These are phyloP conservation scores for Pelagia noctiluca DNA, from an alignment of 30 jellyfish, hydroid and myxozoan genomes.

Conservation along the genomic window DNA sequence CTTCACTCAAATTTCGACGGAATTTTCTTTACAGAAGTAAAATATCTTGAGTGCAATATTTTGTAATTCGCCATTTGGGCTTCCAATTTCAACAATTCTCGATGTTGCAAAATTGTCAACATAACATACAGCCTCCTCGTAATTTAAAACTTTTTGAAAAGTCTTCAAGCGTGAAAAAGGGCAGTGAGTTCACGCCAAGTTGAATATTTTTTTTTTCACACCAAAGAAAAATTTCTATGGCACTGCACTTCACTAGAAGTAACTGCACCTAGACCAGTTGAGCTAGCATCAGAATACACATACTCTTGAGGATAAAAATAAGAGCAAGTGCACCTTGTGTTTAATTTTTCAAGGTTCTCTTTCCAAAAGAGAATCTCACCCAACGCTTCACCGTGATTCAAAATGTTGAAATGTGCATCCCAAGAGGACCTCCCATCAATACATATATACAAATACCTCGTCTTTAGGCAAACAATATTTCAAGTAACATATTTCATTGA, in stretches of 20 bases:
- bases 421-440: slow-evolving; percentile 36
- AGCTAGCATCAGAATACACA: slow-evolving; percentile 16
- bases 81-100: slow-evolving; percentile 21
- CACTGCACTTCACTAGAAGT: background rate
- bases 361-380: slow-evolving; percentile 16
- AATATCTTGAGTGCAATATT: slow-evolving; percentile 8
- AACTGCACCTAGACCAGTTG: slow-evolving; percentile 15
- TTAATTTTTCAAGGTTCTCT: background rate
- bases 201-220: background rate
- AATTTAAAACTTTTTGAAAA: background rate
- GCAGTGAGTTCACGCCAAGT: slow-evolving; percentile 31
- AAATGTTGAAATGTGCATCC: slow-evolving; percentile 22
- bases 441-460: slow-evolving; percentile 14
- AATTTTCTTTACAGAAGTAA: background rate
- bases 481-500: slow-evolving; percentile 13
- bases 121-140: background rate
- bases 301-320: background rate
- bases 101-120: background rate
- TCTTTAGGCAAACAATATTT: slow-evolving; percentile 21
- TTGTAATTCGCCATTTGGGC: slow-evolving; percentile 22
- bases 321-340: background rate
- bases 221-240: background rate
- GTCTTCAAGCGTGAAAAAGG: background rate
- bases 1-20: background rate
- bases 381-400: background rate